Evolutionary conservation across 2,888 invertebrate species (phyloP).

Genomic region (Byasa hedistus): DNA sequence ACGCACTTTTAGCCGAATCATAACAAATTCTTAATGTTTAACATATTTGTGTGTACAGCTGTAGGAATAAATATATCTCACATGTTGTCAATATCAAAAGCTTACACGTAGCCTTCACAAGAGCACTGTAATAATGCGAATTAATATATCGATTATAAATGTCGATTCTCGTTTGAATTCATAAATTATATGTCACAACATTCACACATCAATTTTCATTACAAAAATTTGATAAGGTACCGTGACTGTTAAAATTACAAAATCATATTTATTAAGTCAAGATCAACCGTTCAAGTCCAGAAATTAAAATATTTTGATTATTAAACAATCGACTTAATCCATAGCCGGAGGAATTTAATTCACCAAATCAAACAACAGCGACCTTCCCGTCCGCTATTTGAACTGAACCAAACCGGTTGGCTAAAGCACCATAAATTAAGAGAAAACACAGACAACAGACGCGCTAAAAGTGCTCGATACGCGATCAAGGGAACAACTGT

Average conservation of each 20-base stretch:
- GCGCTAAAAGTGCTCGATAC: constrained; percentile 50
- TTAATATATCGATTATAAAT: no score
- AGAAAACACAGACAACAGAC: constrained; percentile 39
- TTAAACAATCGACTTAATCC: no score
- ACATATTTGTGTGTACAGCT: constrained; percentile 16
- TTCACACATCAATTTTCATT: no score
- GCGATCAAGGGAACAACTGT: constrained; percentile 68
- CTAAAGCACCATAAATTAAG: constrained; percentile 7
- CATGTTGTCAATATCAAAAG: neutral
- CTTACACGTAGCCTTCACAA: neutral
- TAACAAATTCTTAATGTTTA: constrained; percentile 27
- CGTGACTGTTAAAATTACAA: no score
- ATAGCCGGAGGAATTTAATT: neutral
- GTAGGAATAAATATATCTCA: constrained; percentile 1
- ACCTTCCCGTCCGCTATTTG: constrained; percentile 21
- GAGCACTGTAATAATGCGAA: neutral
- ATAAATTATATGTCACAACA: no score
- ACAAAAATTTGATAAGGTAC: no score
- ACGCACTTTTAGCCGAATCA: constrained; percentile 28
- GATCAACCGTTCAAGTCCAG: no score
- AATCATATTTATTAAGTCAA: no score
- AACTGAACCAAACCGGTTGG: constrained; percentile 10
- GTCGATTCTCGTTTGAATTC: no score
- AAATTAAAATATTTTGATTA: no score
- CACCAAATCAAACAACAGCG: constrained; percentile 15